Base-by-base conservation (phyloP, 1,140 invertebrate species). In the Drosophila serrata region DNA sequence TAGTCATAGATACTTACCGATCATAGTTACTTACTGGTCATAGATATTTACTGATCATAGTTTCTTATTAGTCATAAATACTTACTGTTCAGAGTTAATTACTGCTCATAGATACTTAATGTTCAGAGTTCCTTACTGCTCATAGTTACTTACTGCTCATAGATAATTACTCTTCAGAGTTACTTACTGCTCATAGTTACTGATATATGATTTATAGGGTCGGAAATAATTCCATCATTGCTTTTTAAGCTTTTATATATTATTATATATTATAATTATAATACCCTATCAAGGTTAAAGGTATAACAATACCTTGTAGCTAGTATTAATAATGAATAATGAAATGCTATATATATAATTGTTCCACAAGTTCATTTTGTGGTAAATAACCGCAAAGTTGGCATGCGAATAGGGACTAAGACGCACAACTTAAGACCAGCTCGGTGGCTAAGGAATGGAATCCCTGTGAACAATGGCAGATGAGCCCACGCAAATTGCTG, bases 401-500 rank as follows among this genome's bases (percentile, higher is more conserved):
- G 11, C 17, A 1, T n/a, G 3, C 12, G 31, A 42, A 29, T 17
- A 4, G 6, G 24, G 19, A 17, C 43, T 17, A 59, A 48, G 51
- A 29, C 13, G 37, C 48, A 35, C 7, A 33, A 6, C 19, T 46
- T 15, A 42, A 35, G 43, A 22, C 12, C 19, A 24, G 24, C 62
- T 65, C 6, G 56, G 24, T 35, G 39, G n/a, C 67, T 15, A 45
- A 48, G 45, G 19, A 51, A 61, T 51, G 45, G n/a, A 45, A 61
- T 60, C 31, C 39, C 37, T 15, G 13, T 13, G 45, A 74, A 62
- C 72, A 75, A 75, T 46, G 46, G 35, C 13, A 51, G 61, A 75
- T 49, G 39, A 65, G 72, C 49, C 46, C 39, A 39, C 72, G 37
- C 61, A 76, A 75, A 59, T 76, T 67, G 60, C 22, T 75, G 61